phyloP scores from a whole-genome alignment of 2,797 vertebrate species.

The Nasua narica region DNA sequence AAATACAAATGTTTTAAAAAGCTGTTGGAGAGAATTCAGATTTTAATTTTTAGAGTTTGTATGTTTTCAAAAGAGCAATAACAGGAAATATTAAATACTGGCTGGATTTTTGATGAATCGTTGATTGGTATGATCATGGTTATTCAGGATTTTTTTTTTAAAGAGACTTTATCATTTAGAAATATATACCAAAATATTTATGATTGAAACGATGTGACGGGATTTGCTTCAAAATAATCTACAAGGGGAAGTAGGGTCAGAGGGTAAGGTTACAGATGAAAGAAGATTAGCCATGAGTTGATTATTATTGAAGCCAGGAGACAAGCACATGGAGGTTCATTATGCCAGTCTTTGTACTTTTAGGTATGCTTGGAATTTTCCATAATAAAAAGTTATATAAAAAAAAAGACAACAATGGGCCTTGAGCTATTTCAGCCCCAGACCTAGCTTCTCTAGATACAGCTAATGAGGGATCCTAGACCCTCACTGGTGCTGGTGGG shows the following conservation, averaged over 20 bases:
- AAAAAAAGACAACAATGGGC: neutral
- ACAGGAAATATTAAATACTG: neutral
- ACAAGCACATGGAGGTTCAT: neutral
- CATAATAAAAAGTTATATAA: neutral
- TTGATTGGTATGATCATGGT: neutral
- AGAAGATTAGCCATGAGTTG: neutral
- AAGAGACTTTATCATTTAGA: neutral
- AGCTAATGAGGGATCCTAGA: neutral
- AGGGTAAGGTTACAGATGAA: neutral
- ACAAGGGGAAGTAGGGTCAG: neutral
- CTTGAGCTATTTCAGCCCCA: neutral
- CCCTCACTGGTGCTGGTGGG: neutral
- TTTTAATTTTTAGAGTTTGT: slow-evolving; percentile 19
- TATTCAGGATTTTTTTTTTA: neutral
- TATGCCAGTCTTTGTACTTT: neutral
- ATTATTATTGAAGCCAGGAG: neutral
- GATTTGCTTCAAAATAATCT: slow-evolving; percentile 12
- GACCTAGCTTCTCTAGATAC: neutral
- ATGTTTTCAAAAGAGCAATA: neutral
- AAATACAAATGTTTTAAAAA: slow-evolving; percentile 23
- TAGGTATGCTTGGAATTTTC: slow-evolving; percentile 31
- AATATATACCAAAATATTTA: slow-evolving; percentile 19
- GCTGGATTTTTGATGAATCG: neutral
- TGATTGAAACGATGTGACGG: neutral
- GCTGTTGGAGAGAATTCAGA: neutral